phyloP scores from a whole-genome alignment of 2,797 vertebrate genomes.

The Girardinus metallicus region DNA sequence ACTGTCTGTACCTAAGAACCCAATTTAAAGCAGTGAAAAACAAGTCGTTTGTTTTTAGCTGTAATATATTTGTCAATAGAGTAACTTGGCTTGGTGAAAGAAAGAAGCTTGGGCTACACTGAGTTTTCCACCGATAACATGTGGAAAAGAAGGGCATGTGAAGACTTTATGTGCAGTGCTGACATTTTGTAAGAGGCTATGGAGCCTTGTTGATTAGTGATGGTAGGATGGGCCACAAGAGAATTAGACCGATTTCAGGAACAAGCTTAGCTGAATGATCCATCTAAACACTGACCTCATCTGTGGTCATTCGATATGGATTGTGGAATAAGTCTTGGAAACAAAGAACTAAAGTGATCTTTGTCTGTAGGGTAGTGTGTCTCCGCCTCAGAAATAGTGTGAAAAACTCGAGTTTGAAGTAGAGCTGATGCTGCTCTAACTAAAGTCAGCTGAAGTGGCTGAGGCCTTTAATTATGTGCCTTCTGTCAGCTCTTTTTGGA shows the following conservation, averaged over 20 bases:
- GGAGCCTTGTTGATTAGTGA: background rate
- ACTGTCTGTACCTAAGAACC: background rate
- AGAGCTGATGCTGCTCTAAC: background rate
- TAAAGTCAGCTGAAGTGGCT: background rate
- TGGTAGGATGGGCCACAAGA: background rate
- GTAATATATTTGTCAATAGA: background rate
- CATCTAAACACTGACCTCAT: background rate
- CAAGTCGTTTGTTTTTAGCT: background rate
- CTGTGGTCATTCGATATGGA: background rate
- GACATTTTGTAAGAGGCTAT: background rate
- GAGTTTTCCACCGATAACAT: background rate
- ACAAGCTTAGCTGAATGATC: background rate
- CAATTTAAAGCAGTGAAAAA: background rate
- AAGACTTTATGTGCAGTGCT: background rate
- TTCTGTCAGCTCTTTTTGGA: background rate
- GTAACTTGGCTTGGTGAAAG: background rate
- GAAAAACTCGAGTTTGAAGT: background rate
- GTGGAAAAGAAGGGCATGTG: background rate
- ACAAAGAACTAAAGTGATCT: background rate
- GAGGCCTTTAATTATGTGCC: background rate
- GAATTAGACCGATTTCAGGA: background rate
- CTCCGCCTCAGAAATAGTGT: background rate
- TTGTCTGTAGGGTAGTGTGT: background rate
- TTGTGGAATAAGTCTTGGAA: background rate
- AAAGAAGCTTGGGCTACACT: background rate